These are phyloP conservation scores for Yasuhikotakia modesta DNA, from an alignment of 2,797 vertebrate genomes.

Conservation along the genomic window DNA sequence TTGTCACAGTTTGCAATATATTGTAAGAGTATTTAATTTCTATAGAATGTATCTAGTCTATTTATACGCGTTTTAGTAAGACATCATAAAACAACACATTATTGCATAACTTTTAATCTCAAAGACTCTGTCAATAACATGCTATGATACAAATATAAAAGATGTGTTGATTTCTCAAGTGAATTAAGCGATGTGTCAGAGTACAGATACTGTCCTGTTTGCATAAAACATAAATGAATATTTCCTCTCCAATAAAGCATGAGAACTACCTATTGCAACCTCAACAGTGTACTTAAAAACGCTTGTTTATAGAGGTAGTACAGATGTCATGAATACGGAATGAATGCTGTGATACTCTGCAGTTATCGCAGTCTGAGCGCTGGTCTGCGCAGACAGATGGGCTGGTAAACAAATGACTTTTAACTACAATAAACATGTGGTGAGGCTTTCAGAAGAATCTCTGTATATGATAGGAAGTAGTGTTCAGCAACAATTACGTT, in stretches of 20 bases:
- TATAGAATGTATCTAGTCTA: slow-evolving; percentile 69
- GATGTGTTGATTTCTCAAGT: slow-evolving; percentile 57
- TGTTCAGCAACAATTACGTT: slow-evolving; percentile 64
- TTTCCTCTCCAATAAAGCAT: slow-evolving; percentile 47
- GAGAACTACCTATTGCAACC: slow-evolving; percentile 58
- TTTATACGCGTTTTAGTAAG: slow-evolving; percentile 62
- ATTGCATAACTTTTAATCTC: slow-evolving; percentile 59
- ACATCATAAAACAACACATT: slow-evolving; percentile 60
- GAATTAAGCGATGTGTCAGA: slow-evolving; percentile 57
- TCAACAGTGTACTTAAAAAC: slow-evolving; percentile 39
- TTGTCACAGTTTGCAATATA: slow-evolving; percentile 69
- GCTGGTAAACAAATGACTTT: slow-evolving; percentile 47
- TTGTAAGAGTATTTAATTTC: slow-evolving; percentile 71
- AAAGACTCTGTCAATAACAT: slow-evolving; percentile 58
- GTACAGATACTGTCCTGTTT: slow-evolving; percentile 57
- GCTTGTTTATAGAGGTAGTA: slow-evolving; percentile 53
- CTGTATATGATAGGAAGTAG: slow-evolving; percentile 62
- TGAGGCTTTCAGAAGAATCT: slow-evolving; percentile 31
- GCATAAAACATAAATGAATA: slow-evolving; percentile 60
- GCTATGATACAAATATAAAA: slow-evolving; percentile 61
- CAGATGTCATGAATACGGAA: slow-evolving; percentile 47
- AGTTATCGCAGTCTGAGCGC: slow-evolving; percentile 20
- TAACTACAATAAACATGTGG: background rate
- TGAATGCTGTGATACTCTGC: slow-evolving; percentile 45
- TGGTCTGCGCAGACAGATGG: slow-evolving; percentile 37